Base-by-base conservation (phyloP, 2,888 invertebrate genomes). In the Patella depressa region DNA sequence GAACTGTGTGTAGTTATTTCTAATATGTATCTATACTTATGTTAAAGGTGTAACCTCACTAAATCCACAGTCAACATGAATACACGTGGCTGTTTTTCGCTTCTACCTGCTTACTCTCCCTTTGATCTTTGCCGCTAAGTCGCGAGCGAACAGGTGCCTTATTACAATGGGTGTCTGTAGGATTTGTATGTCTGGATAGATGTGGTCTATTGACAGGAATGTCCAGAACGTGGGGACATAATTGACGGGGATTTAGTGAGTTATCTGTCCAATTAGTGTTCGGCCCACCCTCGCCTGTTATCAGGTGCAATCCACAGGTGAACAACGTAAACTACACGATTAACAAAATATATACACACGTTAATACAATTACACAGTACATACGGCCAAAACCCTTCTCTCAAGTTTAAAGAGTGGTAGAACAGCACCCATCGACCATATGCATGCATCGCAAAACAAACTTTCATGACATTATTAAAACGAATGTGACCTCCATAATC, bases 1-100 rank as follows among this genome's bases (percentile, higher is more conserved):
- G 45, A 45, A 45, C 45, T 45, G 45, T 19, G 65, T 65, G 65
- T 65, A 65, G 12, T 19, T 65, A 65, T 65, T 19, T 65, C 65
- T 65, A 65, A 24, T 65, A 65, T 65, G 65, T 65, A 65, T 65
- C 24, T 65, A 65, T 65, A 65, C 65, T 24, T 65, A 65, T 65
- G 65, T 65, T 65, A 65, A 65, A 65, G 65, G 65, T 65, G 65
- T 65, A 65, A 65, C 65, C 65, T 65, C 65, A 65, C 65, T 65
- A 65, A 65, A 19, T 65, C 65, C 24, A 65, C 14, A 65, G 65
- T 65, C 65, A 65, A 65, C 24, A 65, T 24, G 3, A 15, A 65
- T 65, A 65, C 65, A 65, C 65, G 65, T 65, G 65, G 65, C 65
- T 65, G 65, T 65, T 24, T 65, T 65, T 65, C 14, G 45, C 45